These are phyloP conservation scores for Nettapus auritus DNA, from an alignment of 2,113 vertebrate genomes.

Conservation along the genomic window DNA sequence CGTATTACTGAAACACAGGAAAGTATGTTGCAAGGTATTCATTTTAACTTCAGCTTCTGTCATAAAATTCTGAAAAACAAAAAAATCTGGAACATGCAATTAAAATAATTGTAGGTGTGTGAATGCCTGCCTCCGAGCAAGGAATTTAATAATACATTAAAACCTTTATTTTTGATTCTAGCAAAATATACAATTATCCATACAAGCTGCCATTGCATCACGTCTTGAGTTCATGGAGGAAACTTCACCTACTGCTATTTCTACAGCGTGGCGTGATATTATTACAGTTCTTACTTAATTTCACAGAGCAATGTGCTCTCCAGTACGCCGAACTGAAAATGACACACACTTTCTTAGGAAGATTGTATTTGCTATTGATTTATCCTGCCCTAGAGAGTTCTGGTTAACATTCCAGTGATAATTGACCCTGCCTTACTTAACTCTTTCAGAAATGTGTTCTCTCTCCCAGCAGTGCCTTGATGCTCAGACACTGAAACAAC, in stretches of 20 bases:
- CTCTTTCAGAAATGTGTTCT: not conserved
- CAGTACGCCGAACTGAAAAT: slow-evolving; percentile 49
- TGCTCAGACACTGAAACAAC: not conserved
- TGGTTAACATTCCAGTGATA: slow-evolving; percentile 60
- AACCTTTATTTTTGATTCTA: slow-evolving; percentile 86
- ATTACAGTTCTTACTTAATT: slow-evolving; percentile 73
- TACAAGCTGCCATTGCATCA: slow-evolving; percentile 70
- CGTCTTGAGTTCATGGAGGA: slow-evolving; percentile 43
- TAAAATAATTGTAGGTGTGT: slow-evolving; percentile 86
- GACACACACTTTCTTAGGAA: not conserved
- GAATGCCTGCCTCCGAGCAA: slow-evolving; percentile 81
- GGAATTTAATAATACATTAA: slow-evolving; percentile 86
- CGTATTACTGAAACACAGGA: slow-evolving; percentile 35
- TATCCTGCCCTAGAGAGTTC: slow-evolving; percentile 49
- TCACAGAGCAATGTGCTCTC: slow-evolving; percentile 62
- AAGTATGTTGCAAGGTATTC: slow-evolving; percentile 50
- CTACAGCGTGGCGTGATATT: slow-evolving; percentile 46
- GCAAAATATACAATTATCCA: slow-evolving; percentile 87
- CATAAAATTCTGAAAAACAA: slow-evolving; percentile 65
- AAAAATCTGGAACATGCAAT: slow-evolving; percentile 88
- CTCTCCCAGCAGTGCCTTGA: not conserved
- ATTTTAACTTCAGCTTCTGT: slow-evolving; percentile 69
- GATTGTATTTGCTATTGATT: slow-evolving; percentile 63
- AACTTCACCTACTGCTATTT: slow-evolving; percentile 65
- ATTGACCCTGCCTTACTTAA: slow-evolving; percentile 52